Evolutionary conservation across 2,888 invertebrate genomes (phyloP).

Genomic region (Polydrusus pterygomalis): DNA sequence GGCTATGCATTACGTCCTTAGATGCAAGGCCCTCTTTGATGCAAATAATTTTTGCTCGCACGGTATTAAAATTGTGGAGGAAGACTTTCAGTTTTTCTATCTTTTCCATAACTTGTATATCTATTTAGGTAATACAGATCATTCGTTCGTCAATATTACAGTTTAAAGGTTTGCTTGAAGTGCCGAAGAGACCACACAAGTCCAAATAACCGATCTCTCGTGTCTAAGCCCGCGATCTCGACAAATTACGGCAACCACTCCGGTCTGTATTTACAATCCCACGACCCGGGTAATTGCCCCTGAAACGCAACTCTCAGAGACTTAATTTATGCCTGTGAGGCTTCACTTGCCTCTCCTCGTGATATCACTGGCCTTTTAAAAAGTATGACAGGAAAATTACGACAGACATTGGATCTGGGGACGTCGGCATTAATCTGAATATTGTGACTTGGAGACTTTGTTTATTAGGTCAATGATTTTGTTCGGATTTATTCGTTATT

Average conservation of each 20-base stretch:
- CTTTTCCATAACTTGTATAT: too few species aligned
- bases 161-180: conserved; percentile 21
- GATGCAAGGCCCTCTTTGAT: too few species aligned
- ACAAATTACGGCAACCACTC: conserved; percentile 68
- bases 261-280: conserved; percentile 62
- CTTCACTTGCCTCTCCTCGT: conserved; percentile 49
- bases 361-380: conserved; percentile 50
- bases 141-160: background rate
- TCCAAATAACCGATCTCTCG: conserved; percentile 65
- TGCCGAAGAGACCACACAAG: conserved; percentile 53
- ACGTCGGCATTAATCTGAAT: conserved; percentile 34
- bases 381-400: conserved; percentile 50
- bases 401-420: conserved; percentile 39
- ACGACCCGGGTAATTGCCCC: conserved; percentile 63
- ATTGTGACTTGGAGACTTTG: background rate
- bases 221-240: conserved; percentile 64
- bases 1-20: too few species aligned
- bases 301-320: conserved; percentile 57
- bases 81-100: too few species aligned
- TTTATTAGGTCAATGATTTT: background rate
- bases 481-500: too few species aligned
- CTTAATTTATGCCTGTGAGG: conserved; percentile 56
- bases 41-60: too few species aligned
- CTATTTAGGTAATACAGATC: too few species aligned
- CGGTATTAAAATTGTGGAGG: too few species aligned